Base-by-base conservation (phyloP, 2,888 invertebrate species). In the Abrostola tripartita region DNA sequence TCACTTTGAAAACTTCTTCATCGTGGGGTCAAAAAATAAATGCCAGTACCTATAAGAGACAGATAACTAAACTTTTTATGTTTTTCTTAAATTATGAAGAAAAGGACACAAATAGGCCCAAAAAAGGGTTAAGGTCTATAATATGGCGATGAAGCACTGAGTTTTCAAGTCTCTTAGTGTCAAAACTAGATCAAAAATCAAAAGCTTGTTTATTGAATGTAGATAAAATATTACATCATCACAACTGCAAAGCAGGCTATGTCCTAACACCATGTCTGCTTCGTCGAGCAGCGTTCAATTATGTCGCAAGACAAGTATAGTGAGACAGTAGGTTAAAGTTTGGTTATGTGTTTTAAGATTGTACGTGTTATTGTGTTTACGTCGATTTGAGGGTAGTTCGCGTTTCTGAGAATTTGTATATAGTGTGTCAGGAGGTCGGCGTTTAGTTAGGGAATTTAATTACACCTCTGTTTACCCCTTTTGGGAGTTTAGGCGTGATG, bases 251-350 rank as follows among this genome's bases (percentile, higher is more conserved):
- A 4, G 24, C 24, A 24, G 24, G 24, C 24, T 24, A 24, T 24
- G 24, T 24, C 24, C 24, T 24, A n/a, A n/a, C n/a, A 24, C 24
- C 24, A 24, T 4, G 24, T 24, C 24, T 24, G 24, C 24, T 24
- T 24, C 47, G 35, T 71, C 47, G 4, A 65, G 78, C 74, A 76
- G 69, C 59, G 59, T 67, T 59, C 67, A 69, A 61, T 59, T 68
- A 71, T 62, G 61, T 71, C 68, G 68, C 63, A 42, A 74, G 69
- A 81, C 65, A 71, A 49, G 65, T 69, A 63, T 79, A 82, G 81
- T 79, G 83, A 78, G 81, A 83, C 38, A 49, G 74, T 85, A 80
- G 59, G 78, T 71, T 78, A 81, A 79, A 69, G 65, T 76, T 78
- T 73, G 67, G 68, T 71, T 77, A 72, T 74, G 79, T 74, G 76